Evolutionary conservation across 2,113 vertebrate species (phyloP).

Genomic region (Larimichthys polyactis): DNA sequence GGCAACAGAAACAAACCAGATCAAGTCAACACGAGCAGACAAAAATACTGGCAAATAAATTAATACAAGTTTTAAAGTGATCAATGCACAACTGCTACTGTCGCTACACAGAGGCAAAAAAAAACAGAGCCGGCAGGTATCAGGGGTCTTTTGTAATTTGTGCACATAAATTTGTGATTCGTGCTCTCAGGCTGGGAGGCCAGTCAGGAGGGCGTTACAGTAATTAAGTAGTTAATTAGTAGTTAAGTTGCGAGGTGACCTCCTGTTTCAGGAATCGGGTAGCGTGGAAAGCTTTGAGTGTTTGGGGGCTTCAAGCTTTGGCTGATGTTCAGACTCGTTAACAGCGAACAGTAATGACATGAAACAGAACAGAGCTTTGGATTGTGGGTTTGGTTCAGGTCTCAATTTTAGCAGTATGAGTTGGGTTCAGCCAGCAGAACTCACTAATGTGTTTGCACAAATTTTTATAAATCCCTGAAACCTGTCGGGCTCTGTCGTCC

Average conservation of each 20-base stretch:
- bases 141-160: neutral
- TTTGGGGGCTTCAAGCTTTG: too few relatives aligned
- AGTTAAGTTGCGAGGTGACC: too few relatives aligned
- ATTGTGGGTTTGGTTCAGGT: neutral
- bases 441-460: neutral
- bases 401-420: neutral
- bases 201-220: too few relatives aligned
- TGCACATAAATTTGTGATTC: neutral
- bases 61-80: neutral
- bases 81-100: too few relatives aligned
- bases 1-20: neutral
- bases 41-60: conserved; percentile 1
- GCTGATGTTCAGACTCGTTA: too few relatives aligned
- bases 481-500: conserved; percentile 20
- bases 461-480: neutral
- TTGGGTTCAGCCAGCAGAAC: neutral
- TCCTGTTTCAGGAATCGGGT: too few relatives aligned
- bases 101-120: neutral
- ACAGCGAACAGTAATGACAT: too few relatives aligned
- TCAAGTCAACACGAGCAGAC: neutral
- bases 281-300: too few relatives aligned
- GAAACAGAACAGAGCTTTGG: neutral
- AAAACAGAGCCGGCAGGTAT: conserved; percentile 25
- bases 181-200: too few relatives aligned
- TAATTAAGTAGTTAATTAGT: too few relatives aligned